Evolutionary conservation across 2,888 invertebrate genomes (phyloP).

Genomic region (Germaria angustata): DNA sequence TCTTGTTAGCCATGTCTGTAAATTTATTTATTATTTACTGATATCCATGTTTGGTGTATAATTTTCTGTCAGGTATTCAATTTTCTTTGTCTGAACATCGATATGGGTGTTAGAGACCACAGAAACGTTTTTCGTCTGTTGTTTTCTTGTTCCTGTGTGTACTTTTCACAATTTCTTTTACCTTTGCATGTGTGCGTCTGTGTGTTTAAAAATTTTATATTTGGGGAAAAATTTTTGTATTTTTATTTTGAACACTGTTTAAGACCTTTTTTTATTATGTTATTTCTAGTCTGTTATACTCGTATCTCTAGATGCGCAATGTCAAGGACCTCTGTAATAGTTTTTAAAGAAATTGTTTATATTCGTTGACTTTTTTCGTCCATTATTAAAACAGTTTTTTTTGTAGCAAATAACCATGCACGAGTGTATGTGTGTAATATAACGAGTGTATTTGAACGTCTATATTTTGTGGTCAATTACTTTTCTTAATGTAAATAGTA

Average conservation of each 20-base stretch:
- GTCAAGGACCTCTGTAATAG: conserved; percentile 62
- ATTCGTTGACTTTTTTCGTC: conserved; percentile 2
- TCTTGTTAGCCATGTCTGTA: background rate
- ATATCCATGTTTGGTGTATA: background rate
- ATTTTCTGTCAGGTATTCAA: background rate
- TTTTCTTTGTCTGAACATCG: background rate
- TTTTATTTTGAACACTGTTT: conserved; percentile 11
- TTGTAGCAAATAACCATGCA: background rate
- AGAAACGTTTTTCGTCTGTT: conserved; percentile 8
- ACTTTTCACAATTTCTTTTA: background rate
- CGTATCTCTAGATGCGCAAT: conserved; percentile 12
- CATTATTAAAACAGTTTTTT: conserved; percentile 36
- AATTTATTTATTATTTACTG: background rate
- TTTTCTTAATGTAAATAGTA: background rate
- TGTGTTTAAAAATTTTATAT: background rate
- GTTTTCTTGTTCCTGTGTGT: background rate
- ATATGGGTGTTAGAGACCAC: background rate
- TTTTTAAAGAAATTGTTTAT: conserved; percentile 24
- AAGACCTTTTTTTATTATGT: conserved; percentile 11
- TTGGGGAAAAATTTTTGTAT: background rate
- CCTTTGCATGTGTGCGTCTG: background rate
- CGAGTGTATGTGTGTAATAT: background rate
- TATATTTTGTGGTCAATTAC: conserved; percentile 22
- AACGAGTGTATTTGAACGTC: background rate
- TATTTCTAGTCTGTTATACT: conserved; percentile 5